Conservation (phyloP, 2,888 invertebrate species). For the Callinectes sapidus region DNA sequence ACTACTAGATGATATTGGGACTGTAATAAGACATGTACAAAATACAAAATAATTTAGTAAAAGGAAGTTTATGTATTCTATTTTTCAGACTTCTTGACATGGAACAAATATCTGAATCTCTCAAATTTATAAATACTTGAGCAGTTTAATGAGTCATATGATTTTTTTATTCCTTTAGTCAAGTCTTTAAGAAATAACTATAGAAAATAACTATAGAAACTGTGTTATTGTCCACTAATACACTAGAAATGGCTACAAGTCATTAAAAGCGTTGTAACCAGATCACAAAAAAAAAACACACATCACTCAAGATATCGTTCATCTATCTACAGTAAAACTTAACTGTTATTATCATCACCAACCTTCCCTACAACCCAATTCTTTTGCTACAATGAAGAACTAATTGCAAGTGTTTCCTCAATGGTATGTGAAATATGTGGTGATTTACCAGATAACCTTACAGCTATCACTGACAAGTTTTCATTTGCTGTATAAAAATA, state of each 20-base stretch:
- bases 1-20: background rate
- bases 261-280: background rate
- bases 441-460: background rate
- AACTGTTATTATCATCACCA: background rate
- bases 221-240: background rate
- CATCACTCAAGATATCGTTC: background rate
- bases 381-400: background rate
- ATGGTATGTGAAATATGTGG: background rate
- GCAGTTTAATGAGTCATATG: background rate
- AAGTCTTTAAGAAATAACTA: background rate
- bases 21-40: background rate
- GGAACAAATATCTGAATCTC: background rate
- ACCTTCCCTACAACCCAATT: background rate
- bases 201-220: background rate
- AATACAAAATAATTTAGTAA: background rate
- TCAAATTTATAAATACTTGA: background rate
- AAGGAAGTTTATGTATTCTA: background rate
- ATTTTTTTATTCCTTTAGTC: background rate
- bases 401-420: background rate
- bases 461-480: background rate
- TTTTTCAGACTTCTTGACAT: background rate
- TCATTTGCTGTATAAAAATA: conserved; percentile 24
- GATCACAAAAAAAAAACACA: background rate
- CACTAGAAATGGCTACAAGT: background rate
- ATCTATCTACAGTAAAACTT: background rate